phyloP scores from a whole-genome alignment of 2,113 vertebrate genomes.

The Hiodon alosoides region DNA sequence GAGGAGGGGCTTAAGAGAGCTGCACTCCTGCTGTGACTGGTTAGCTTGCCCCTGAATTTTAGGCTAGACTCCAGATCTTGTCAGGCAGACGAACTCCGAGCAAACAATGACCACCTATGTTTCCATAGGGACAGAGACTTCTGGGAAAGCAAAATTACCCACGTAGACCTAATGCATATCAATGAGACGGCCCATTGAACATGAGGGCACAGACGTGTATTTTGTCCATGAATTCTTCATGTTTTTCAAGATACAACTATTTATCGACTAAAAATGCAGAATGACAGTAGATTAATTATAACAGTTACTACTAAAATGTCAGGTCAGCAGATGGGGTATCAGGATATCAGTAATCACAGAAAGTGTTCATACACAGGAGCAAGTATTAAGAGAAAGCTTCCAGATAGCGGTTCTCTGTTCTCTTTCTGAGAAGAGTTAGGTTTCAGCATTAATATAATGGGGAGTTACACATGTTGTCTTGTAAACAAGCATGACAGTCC shows the following conservation, averaged over 20 bases:
- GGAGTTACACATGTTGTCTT: constrained; percentile 16
- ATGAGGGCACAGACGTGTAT: too few relatives aligned
- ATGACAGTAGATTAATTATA: background rate
- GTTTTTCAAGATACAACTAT: constrained; percentile 12
- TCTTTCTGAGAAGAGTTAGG: constrained; percentile 16
- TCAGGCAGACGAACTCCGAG: constrained; percentile 39
- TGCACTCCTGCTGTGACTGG: constrained; percentile 37
- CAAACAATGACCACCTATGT: constrained; percentile 70
- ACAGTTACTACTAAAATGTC: background rate
- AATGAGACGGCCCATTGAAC: too few relatives aligned
- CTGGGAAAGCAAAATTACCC: constrained; percentile 34
- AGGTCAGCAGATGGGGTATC: background rate
- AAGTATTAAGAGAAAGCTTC: constrained; percentile 14
- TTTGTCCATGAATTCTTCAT: too few relatives aligned
- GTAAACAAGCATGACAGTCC: background rate
- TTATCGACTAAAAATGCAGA: constrained; percentile 15
- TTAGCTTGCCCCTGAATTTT: constrained; percentile 51
- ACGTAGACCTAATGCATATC: constrained; percentile 1
- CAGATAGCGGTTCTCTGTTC: constrained; percentile 32
- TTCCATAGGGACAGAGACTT: constrained; percentile 56
- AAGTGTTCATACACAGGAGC: background rate
- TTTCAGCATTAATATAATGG: background rate
- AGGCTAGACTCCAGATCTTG: constrained; percentile 42
- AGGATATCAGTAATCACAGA: too few relatives aligned
- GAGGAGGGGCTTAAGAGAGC: constrained; percentile 17